Conservation (phyloP, 2,113 vertebrate genomes). For the Phasianus colchicus region DNA sequence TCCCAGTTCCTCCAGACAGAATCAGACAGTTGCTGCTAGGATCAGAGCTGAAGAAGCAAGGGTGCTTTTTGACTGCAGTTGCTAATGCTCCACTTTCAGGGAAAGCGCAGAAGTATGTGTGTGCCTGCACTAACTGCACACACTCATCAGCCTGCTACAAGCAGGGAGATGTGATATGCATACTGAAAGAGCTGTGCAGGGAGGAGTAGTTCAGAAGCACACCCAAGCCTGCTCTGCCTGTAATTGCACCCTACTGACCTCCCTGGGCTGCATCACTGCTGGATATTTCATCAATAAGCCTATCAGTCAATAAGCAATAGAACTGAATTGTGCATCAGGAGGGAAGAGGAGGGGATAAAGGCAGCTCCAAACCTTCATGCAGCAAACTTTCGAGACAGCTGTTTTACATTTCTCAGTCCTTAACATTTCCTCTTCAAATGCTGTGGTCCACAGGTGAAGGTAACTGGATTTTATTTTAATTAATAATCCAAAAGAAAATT, state of each 20-base stretch:
- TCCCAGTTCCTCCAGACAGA: constrained; percentile 44
- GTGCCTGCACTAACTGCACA: constrained; percentile 71
- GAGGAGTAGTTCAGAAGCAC: constrained; percentile 56
- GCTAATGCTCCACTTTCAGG: constrained; percentile 70
- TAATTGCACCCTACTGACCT: constrained; percentile 74
- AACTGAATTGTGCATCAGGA: background rate
- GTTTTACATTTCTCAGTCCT: background rate
- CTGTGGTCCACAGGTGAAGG: background rate
- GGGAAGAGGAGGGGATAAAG: background rate
- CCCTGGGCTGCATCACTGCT: constrained; percentile 46
- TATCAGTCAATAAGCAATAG: constrained; percentile 57
- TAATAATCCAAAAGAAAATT: constrained; percentile 23
- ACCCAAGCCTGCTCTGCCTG: constrained; percentile 54
- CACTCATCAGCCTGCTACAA: constrained; percentile 72
- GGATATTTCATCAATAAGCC: constrained; percentile 54
- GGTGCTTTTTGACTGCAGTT: constrained; percentile 70
- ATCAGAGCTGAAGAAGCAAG: constrained; percentile 51
- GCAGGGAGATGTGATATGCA: constrained; percentile 76
- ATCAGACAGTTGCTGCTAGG: constrained; percentile 41
- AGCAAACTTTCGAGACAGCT: constrained; percentile 33
- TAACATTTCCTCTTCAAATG: background rate
- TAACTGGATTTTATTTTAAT: constrained; percentile 32
- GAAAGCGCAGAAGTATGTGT: constrained; percentile 64
- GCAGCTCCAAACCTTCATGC: background rate
- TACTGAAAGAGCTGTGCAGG: constrained; percentile 66